Base-by-base conservation (phyloP, 2,113 vertebrate species). In the Phainopepla nitens region DNA sequence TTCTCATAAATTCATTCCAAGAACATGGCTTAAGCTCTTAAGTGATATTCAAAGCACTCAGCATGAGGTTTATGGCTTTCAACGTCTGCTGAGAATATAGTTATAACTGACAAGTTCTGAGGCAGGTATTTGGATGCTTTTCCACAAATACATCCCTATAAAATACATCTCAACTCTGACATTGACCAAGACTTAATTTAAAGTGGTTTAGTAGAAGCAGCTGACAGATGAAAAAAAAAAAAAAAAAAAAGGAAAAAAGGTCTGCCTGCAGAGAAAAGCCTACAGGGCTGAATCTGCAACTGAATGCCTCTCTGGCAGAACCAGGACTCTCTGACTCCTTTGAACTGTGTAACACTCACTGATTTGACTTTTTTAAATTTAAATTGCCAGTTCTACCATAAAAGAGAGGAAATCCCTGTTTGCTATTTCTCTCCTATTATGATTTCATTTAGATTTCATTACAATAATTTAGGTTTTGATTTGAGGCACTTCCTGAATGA, bases 31-130 rank as follows among this genome's bases (percentile, higher is more conserved):
- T 93, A 96, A 89, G 82, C 68, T 89, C 91, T 93, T 88, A 96
- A 96, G 78, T 44, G 68, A 95, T 88, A 93, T 79, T 96, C 94
- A 96, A 94, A 96, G 93, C 78, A 50, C 94, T 93, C 94, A 95
- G 95, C 95, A 77, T 77, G 81, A 93, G 68, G 83, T 72, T 95
- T 95, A 96, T 73, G 75, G 94, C 81, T 97, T 91, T 88, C 91
- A 80, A 4, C 1, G 15, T 95, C 95, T 93, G 94, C 94, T 95
- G 95, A 95, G 94, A 81, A 91, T 82, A 88, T 56, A 96, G 95
- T 86, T 73, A 86, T 86, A 94, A 94, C 58, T 93, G 86, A 92
- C 93, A 82, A 87, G 72, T 80, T 96, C 86, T 50, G 50, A 96
- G 76, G 86, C 83, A 96, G 94, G 94, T 92, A 96, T 87, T 90